Base-by-base conservation (phyloP, 2,797 vertebrate species). In the Rachycentron canadum region DNA sequence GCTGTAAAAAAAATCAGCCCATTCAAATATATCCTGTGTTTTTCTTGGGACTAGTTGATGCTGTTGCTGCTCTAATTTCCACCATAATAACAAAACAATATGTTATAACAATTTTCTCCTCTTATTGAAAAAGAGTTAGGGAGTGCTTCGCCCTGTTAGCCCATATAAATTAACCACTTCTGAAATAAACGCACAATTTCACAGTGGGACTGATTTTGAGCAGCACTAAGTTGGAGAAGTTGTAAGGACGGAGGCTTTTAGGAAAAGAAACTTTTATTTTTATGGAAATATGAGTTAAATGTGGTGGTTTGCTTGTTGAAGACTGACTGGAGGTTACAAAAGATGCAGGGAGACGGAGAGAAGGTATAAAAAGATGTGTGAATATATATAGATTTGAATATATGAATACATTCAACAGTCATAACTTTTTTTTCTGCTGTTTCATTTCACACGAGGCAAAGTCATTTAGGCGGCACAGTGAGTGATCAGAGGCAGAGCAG, bases 341-440 rank as follows among this genome's bases (percentile, higher is more conserved):
- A 25, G 50, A 26, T 16, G 23, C 50, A 2, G 50, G 13, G 25
- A 53, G 14, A 26, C 13, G 14, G 49, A 53, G 47, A 23, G 14
- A 52, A 52, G 10, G 12, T 10, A 13, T 14, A 52, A 52, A 47
- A 64, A 65, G 19, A 16, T 8, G 23, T 23, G 12, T 38, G 3
- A 21, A 64, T 30, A 19, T 30, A 16, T 30, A 40, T 5, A 45
- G 16, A 75, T 38, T 21, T 60, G 26, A 72, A 58, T 32, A 50
- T 3, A 66, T 32, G 21, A 34, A 69, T 67, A 78, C 32, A 57
- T 62, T 41, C 32, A 65, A 19, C 47, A 21, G 41, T 45, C 13
- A 1, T 7, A 68, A 71, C 79, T 63, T 80, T 60, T 80, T 84
- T 84, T 77, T 17, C 23, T 69, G 41, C 71, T 5, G n/a, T 81